These are phyloP conservation scores for Nephrotoma appendiculata DNA, from an alignment of 2,888 invertebrate genomes.

Conservation along the genomic window DNA sequence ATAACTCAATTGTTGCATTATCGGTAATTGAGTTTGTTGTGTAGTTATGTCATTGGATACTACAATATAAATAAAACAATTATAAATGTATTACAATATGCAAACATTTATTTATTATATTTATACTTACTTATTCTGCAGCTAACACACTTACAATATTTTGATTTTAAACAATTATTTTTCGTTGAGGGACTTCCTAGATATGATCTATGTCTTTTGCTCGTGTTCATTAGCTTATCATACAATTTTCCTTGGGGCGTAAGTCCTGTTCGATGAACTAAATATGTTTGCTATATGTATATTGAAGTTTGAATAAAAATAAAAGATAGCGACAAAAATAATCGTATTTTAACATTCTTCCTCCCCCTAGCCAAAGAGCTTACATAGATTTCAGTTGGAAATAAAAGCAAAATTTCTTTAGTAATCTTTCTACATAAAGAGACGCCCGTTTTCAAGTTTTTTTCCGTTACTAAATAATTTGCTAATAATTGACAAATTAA, in stretches of 20 bases:
- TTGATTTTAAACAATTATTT: not conserved
- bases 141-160: not conserved
- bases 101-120: not conserved
- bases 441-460: not conserved
- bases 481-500: not conserved
- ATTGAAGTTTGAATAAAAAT: not conserved
- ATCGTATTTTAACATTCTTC: not conserved
- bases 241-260: not conserved
- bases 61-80: not conserved
- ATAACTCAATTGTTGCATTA: not conserved
- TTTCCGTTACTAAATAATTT: not conserved
- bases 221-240: not conserved
- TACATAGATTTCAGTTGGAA: too few species aligned
- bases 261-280: not conserved
- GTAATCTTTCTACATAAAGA: not conserved
- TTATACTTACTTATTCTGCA: not conserved
- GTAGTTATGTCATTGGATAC: not conserved
- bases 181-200: not conserved
- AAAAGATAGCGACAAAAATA: not conserved
- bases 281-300: not conserved
- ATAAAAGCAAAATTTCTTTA: not conserved
- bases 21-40: not conserved
- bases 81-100: not conserved
- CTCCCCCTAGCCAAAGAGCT: too few species aligned
- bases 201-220: not conserved